A percentile compares a stretch with the other conserved stretches of the same genome.
Conservation (phyloP, 2,888 invertebrate genomes). For the Drosophila planitibia region DNA sequence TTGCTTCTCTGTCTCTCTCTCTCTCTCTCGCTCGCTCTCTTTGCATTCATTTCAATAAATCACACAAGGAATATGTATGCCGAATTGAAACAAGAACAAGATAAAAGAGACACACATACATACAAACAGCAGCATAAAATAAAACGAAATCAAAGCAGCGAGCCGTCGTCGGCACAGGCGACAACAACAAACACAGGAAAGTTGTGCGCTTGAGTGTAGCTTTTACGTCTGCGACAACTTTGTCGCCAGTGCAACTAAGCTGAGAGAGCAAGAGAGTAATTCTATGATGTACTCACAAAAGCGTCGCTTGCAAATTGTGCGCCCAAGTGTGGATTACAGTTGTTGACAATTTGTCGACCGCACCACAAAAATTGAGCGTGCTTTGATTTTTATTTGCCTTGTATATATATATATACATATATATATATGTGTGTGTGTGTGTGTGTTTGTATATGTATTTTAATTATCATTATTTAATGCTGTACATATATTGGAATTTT, state of each 20-base stretch:
- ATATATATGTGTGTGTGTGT: neutral
- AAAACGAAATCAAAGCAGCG: conserved; percentile 37
- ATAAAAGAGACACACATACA: conserved; percentile 17
- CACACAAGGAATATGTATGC: conserved; percentile 55
- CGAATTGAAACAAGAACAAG: conserved; percentile 38
- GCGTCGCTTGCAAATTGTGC: conserved; percentile 6
- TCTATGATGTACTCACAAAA: conserved; percentile 11
- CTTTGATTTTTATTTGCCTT: conserved; percentile 4
- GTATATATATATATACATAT: no score
- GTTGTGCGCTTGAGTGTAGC: conserved; percentile 2
- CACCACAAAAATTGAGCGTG: conserved; percentile 11
- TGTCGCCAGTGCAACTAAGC: conserved; percentile 49
- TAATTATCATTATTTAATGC: conserved; percentile 5
- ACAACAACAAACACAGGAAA: conserved; percentile 17
- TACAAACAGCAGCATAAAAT: neutral
- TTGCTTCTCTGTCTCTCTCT: neutral
- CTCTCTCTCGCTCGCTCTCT: conserved; percentile 11
- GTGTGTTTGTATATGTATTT: conserved; percentile 6
- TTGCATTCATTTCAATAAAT: conserved; percentile 70
- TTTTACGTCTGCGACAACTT: conserved; percentile 28
- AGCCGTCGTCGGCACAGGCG: conserved; percentile 16
- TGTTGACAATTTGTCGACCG: conserved; percentile 31
- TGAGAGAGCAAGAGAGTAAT: neutral
- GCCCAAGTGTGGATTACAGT: neutral
- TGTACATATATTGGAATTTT: conserved; percentile 45